Percentiles rank a stretch among this genome's conserved stretches.
phyloP scores from a whole-genome alignment of 1,140 invertebrate species.

The Bombus breviceps region DNA sequence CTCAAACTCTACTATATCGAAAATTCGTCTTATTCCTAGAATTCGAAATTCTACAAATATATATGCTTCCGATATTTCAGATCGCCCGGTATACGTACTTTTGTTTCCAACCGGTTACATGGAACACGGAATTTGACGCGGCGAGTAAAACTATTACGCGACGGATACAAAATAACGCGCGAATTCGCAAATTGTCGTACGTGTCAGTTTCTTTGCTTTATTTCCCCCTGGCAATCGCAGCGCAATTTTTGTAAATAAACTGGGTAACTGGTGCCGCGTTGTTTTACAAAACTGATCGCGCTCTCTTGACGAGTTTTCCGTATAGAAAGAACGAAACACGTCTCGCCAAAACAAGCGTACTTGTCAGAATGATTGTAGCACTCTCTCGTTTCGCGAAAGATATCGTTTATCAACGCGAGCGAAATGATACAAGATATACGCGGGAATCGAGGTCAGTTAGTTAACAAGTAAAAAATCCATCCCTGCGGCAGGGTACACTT shows the following conservation, averaged over 20 bases:
- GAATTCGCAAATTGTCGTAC: slow-evolving; percentile 6
- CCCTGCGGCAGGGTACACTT: neutral
- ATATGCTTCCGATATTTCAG: neutral
- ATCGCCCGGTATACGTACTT: neutral
- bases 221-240: slow-evolving; percentile 12
- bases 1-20: neutral
- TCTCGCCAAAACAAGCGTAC: no score
- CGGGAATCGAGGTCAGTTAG: neutral
- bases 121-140: slow-evolving; percentile 18
- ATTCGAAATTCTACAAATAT: neutral
- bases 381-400: neutral
- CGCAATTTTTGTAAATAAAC: neutral
- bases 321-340: neutral
- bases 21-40: neutral
- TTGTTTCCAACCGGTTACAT: slow-evolving; percentile 8
- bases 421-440: neutral
- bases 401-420: neutral
- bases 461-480: slow-evolving; percentile 8
- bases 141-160: slow-evolving; percentile 11
- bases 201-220: neutral
- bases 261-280: neutral
- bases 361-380: neutral
- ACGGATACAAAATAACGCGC: slow-evolving; percentile 22
- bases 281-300: neutral
- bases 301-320: neutral